phyloP scores from a whole-genome alignment of 2,888 invertebrate species.

The Carabus problematicus region DNA sequence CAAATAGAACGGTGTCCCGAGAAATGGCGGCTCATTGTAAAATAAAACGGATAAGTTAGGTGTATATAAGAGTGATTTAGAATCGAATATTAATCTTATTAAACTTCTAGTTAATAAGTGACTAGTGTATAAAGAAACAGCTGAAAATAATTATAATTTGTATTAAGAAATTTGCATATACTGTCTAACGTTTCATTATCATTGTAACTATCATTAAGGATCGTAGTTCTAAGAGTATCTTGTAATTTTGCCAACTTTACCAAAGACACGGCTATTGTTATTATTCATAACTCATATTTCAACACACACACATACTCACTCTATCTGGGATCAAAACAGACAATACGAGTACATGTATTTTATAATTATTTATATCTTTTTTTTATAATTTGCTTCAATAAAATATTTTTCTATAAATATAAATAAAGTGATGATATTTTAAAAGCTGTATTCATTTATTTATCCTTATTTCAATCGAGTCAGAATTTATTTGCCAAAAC shows the following conservation, averaged over 20 bases:
- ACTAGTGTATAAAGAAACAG: background rate
- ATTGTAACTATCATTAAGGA: too few species aligned
- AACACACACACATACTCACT: too few species aligned
- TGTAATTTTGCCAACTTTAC: constrained; percentile 40
- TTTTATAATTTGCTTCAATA: constrained; percentile 29
- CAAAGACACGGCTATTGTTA: constrained; percentile 39
- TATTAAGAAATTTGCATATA: too few species aligned
- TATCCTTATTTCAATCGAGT: background rate
- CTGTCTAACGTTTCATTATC: background rate
- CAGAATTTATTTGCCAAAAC: background rate
- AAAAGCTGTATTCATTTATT: background rate
- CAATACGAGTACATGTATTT: constrained; percentile 13
- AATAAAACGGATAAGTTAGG: constrained; percentile 24
- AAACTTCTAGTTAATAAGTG: background rate
- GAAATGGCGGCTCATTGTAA: constrained; percentile 41
- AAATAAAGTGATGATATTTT: constrained; percentile 2
- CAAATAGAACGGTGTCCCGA: constrained; percentile 32
- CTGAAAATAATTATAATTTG: constrained; percentile 7
- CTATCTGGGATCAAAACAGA: constrained; percentile 28
- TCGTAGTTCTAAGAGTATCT: background rate
- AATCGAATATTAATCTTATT: constrained; percentile 1
- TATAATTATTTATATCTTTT: constrained; percentile 23
- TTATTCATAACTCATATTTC: constrained; percentile 24
- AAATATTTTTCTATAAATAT: constrained; percentile 24
- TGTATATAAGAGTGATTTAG: constrained; percentile 30